phyloP scores from a whole-genome alignment of 2,113 vertebrate genomes.

The Choloepus hoffmanni region DNA sequence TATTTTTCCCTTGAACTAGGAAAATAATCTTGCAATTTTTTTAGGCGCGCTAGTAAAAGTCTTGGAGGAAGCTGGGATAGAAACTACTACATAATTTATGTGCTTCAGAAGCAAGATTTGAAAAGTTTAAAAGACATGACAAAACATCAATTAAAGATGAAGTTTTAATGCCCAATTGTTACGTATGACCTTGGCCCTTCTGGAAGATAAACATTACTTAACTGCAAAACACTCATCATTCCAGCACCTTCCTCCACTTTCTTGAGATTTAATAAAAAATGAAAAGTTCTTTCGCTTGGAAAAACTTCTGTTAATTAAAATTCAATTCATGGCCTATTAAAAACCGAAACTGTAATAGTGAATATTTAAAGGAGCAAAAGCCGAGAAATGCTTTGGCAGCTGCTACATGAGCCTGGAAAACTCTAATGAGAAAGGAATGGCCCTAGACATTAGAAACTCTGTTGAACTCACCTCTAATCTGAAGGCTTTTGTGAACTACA shows the following conservation, averaged over 20 bases:
- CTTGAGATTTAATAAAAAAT: conserved; percentile 64
- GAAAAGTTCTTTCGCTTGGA: conserved; percentile 57
- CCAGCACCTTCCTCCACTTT: conserved; percentile 16
- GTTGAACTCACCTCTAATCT: conserved; percentile 44
- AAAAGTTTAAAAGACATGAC: conserved; percentile 65
- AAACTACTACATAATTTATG: conserved; percentile 58
- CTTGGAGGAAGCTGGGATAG: conserved; percentile 35
- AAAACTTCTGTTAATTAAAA: conserved; percentile 69
- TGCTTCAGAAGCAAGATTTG: conserved; percentile 67
- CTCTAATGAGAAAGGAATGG: conserved; percentile 60
- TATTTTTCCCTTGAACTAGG: conserved; percentile 48
- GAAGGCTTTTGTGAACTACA: conserved; percentile 63
- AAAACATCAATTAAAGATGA: conserved; percentile 43
- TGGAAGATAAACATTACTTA: conserved; percentile 65
- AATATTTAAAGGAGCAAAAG: conserved; percentile 56
- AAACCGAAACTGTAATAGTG: conserved; percentile 51
- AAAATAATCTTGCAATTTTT: conserved; percentile 53
- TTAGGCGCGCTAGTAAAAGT: conserved; percentile 50
- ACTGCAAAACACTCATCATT: conserved; percentile 56
- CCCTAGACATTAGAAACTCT: conserved; percentile 55
- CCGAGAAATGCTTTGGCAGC: conserved; percentile 69
- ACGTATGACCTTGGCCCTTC: background rate
- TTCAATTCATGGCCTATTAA: conserved; percentile 63
- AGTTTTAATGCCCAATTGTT: conserved; percentile 45
- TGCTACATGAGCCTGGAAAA: conserved; percentile 39